These are phyloP conservation scores for Euthynnus affinis DNA, from an alignment of 2,797 vertebrate species.

Conservation along the genomic window DNA sequence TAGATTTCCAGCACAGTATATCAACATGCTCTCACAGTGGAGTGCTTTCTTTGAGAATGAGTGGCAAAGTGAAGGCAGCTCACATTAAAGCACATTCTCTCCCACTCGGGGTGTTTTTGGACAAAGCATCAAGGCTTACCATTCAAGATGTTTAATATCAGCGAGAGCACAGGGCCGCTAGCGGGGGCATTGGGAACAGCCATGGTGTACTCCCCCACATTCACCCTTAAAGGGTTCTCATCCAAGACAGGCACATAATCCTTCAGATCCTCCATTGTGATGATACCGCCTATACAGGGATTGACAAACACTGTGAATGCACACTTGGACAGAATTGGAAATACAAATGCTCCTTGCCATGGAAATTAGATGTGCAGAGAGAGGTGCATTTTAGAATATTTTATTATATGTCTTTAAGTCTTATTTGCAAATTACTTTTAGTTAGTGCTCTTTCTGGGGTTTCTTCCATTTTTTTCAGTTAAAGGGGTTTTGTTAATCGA, in stretches of 20 bases:
- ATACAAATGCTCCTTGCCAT: constrained; percentile 50
- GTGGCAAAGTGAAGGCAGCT: constrained; percentile 50
- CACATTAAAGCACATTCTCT: constrained; percentile 60
- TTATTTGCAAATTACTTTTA: constrained; percentile 6
- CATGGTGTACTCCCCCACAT: constrained; percentile 88
- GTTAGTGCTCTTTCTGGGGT: background rate
- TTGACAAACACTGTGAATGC: constrained; percentile 57
- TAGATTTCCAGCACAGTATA: constrained; percentile 40
- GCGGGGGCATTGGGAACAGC: constrained; percentile 89
- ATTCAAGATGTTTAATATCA: constrained; percentile 95
- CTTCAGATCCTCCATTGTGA: constrained; percentile 91
- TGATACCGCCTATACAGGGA: constrained; percentile 89
- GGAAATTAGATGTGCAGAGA: constrained; percentile 51
- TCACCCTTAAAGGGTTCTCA: constrained; percentile 84
- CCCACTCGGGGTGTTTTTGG: constrained; percentile 70
- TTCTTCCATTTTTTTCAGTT: no score
- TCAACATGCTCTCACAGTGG: constrained; percentile 42
- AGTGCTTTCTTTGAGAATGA: constrained; percentile 49
- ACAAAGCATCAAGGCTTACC: constrained; percentile 84
- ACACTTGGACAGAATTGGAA: constrained; percentile 47
- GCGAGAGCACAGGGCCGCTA: constrained; percentile 92
- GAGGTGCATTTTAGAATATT: constrained; percentile 4
- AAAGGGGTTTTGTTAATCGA: no score
- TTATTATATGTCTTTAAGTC: constrained; percentile 5
- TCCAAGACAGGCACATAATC: constrained; percentile 87